Conservation (phyloP, 2,113 vertebrate species). For the Seriola rivoliana region DNA sequence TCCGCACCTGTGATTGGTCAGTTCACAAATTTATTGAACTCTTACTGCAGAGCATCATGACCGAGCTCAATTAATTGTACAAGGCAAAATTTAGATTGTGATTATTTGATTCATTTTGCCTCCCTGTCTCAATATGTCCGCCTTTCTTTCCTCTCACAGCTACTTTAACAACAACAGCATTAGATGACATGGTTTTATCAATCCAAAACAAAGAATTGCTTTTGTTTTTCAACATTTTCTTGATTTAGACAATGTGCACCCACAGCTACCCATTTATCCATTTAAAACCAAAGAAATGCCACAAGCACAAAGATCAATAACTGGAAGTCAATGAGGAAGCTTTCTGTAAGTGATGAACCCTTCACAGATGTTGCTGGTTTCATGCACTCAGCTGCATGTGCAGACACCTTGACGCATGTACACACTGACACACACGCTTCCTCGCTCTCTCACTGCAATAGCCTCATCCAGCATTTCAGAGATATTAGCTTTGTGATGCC, state of each 20-base stretch:
- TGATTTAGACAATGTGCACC: slow-evolving; percentile 20
- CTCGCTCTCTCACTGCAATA: neutral
- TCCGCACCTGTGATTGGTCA: neutral
- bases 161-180: neutral
- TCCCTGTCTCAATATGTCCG: neutral
- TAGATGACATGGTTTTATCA: neutral
- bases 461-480: neutral
- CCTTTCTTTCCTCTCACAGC: neutral
- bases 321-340: slow-evolving; percentile 61
- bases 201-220: neutral
- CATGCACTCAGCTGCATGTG: slow-evolving; percentile 18
- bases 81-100: neutral
- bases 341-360: slow-evolving; percentile 67
- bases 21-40: neutral
- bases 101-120: neutral
- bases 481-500: neutral
- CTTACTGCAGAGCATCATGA: neutral
- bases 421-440: slow-evolving; percentile 11
- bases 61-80: neutral
- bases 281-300: slow-evolving; percentile 60
- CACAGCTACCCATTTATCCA: slow-evolving; percentile 33
- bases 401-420: slow-evolving; percentile 24
- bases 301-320: slow-evolving; percentile 61
- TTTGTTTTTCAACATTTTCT: neutral
- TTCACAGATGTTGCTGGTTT: slow-evolving; percentile 48